Evolutionary conservation across 2,888 invertebrate species (phyloP).

Genomic region (Orchesellides sinensis): DNA sequence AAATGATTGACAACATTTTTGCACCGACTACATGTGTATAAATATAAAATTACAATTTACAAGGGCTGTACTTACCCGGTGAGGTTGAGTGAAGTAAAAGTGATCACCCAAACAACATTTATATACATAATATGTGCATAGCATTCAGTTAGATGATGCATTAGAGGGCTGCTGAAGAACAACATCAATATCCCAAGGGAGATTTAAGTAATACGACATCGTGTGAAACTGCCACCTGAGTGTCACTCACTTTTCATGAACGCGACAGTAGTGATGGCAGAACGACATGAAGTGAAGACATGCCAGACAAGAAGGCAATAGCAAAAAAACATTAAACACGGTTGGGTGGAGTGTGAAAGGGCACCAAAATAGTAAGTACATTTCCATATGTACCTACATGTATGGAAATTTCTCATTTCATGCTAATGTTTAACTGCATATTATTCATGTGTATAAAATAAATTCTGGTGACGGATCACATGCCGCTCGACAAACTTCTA

Average conservation of each 20-base stretch:
- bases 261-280: slow-evolving; percentile 9
- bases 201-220: slow-evolving; percentile 70
- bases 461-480: too few species aligned
- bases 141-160: too few species aligned
- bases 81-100: background rate
- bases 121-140: too few species aligned
- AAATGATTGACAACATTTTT: slow-evolving; percentile 1
- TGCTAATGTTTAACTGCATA: too few species aligned
- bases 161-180: too few species aligned
- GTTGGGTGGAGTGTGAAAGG: background rate
- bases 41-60: slow-evolving; percentile 1
- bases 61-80: background rate
- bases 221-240: slow-evolving; percentile 74
- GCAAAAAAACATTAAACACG: background rate
- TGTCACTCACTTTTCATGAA: slow-evolving; percentile 69
- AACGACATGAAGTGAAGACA: slow-evolving; percentile 14
- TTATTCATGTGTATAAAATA: too few species aligned
- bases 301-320: background rate
- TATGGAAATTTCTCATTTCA: too few species aligned
- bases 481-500: too few species aligned
- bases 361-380: too few species aligned
- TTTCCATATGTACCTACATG: too few species aligned
- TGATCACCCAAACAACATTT: background rate
- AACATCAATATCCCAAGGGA: slow-evolving; percentile 60
- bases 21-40: background rate